These are phyloP conservation scores for Dione juno DNA, from an alignment of 2,888 invertebrate genomes.

Conservation along the genomic window DNA sequence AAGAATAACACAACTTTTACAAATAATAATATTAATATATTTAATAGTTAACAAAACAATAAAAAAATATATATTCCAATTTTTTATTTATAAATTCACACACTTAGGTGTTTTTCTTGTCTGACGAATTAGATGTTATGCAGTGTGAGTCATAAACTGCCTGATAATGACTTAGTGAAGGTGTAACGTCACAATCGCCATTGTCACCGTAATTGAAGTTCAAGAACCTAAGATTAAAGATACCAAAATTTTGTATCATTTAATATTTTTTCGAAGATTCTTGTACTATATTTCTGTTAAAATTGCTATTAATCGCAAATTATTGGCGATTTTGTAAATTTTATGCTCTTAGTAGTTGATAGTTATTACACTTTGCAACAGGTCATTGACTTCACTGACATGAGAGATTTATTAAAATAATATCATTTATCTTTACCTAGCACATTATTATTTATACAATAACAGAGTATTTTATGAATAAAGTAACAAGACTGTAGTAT, in stretches of 20 bases:
- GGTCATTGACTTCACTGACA: conserved; percentile 37
- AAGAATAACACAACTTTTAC: not conserved
- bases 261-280: not conserved
- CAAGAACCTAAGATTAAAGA: conserved; percentile 23
- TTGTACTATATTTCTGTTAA: too few species aligned
- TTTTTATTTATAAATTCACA: not conserved
- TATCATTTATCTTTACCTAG: conserved; percentile 23
- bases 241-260: not conserved
- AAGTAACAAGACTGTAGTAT: conserved; percentile 23
- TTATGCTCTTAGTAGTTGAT: not conserved
- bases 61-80: not conserved
- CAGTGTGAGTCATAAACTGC: conserved; percentile 36
- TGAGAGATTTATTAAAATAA: conserved; percentile 21
- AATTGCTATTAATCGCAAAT: too few species aligned
- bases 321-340: conserved; percentile 9
- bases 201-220: conserved; percentile 21
- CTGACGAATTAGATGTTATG: conserved; percentile 19
- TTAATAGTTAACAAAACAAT: not conserved
- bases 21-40: not conserved
- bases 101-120: conserved; percentile 27
- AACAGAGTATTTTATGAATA: conserved; percentile 13
- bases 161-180: conserved; percentile 39
- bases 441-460: conserved; percentile 13
- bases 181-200: conserved; percentile 28
- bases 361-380: not conserved